phyloP scores from a whole-genome alignment of 2,797 vertebrate genomes.

The Centroberyx gerrardi region DNA sequence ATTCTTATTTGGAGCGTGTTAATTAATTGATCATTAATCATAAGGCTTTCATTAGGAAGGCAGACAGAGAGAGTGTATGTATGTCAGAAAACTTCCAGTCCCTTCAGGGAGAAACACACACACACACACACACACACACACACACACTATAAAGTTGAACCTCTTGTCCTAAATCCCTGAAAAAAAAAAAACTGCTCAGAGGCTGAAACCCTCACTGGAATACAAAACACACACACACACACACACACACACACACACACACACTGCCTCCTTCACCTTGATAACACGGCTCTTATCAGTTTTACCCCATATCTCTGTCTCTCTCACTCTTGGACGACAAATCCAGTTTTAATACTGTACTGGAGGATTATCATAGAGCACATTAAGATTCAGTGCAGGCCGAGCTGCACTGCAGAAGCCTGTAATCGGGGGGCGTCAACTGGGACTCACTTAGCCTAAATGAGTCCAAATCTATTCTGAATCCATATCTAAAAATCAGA shows the following conservation, averaged over 20 bases:
- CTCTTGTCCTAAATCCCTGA: too few relatives aligned
- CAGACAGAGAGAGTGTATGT: neutral
- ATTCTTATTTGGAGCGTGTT: slow-evolving; percentile 20
- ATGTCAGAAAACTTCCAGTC: too few relatives aligned
- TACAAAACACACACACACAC: neutral
- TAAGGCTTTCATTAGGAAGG: slow-evolving; percentile 11
- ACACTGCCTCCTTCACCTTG: slow-evolving; percentile 12
- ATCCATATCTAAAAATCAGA: neutral
- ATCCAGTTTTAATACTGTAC: slow-evolving; percentile 23
- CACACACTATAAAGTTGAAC: neutral
- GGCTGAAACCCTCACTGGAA: too few relatives aligned
- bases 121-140: slow-evolving; percentile 10
- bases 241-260: neutral
- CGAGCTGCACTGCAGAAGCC: neutral
- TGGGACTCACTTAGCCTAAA: neutral
- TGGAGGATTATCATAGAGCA: slow-evolving; percentile 20
- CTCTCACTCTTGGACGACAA: slow-evolving; percentile 6
- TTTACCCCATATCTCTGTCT: slow-evolving; percentile 2
- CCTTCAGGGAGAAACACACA: neutral
- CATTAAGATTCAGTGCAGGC: slow-evolving; percentile 18
- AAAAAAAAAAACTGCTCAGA: too few relatives aligned
- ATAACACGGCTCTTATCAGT: slow-evolving; percentile 22
- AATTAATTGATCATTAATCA: slow-evolving; percentile 44
- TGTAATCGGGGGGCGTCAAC: slow-evolving; percentile 3
- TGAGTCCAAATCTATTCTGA: neutral